These are phyloP conservation scores for Halyomorpha halys DNA, from an alignment of 1,140 invertebrate species.

Conservation along the genomic window DNA sequence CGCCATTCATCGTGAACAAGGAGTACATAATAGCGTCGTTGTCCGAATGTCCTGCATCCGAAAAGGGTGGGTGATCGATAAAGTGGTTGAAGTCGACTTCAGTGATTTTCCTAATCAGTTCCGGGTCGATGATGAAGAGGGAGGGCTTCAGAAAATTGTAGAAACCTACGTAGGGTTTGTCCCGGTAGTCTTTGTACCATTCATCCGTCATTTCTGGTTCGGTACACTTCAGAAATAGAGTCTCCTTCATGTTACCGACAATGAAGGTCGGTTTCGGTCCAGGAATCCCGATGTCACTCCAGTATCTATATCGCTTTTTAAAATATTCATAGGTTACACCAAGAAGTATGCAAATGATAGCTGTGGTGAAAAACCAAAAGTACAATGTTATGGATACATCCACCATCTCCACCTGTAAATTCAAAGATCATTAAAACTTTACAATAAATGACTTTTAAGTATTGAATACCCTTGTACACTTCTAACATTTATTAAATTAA, in stretches of 20 bases:
- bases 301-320: neutral
- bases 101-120: neutral
- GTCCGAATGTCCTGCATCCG: neutral
- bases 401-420: too few species aligned
- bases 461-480: too few species aligned
- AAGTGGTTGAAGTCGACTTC: slow-evolving; percentile 10
- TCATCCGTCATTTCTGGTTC: neutral
- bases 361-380: neutral
- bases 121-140: neutral
- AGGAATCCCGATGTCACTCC: neutral
- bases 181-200: neutral
- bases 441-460: too few species aligned
- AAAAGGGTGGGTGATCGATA: neutral
- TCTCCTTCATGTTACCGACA: neutral
- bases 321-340: neutral
- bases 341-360: neutral
- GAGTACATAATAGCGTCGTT: neutral
- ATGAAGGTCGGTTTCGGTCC: neutral
- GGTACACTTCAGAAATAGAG: neutral
- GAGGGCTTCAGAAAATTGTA: neutral
- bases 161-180: neutral
- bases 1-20: slow-evolving; percentile 2
- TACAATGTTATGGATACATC: too few species aligned
- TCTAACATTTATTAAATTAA: too few species aligned
- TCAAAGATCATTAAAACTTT: too few species aligned